Conservation (phyloP, 1,140 invertebrate genomes). For the Acyrthosiphon pisum region DNA sequence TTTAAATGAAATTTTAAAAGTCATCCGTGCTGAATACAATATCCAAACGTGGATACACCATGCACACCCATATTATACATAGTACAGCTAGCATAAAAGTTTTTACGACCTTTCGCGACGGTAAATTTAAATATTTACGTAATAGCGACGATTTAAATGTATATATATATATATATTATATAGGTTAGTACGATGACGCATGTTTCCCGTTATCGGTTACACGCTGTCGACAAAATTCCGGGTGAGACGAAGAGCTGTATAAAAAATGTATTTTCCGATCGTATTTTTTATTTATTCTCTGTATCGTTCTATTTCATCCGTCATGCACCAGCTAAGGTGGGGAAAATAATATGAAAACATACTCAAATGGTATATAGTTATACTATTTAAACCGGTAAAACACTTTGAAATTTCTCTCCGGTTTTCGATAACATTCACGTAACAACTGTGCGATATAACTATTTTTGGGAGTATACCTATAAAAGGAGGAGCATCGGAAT, state of each 20-base stretch:
- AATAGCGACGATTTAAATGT: neutral
- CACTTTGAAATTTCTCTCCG: neutral
- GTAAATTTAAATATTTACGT: constrained; percentile 29
- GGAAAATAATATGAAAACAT: neutral
- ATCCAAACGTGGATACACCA: neutral
- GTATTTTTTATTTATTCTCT: neutral
- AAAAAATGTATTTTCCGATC: neutral
- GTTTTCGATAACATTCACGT: neutral
- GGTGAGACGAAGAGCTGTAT: neutral
- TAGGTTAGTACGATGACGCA: neutral
- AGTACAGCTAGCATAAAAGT: neutral
- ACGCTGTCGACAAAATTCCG: neutral
- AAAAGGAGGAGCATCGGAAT: neutral
- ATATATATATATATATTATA: neutral
- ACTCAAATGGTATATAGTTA: neutral
- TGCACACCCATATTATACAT: neutral
- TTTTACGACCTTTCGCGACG: constrained; percentile 26
- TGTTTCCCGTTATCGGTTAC: neutral
- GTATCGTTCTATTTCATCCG: neutral
- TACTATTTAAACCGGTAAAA: neutral
- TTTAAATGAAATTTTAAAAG: constrained; percentile 29
- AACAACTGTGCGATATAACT: neutral
- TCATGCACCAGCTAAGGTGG: too few relatives aligned
- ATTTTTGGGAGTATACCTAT: neutral
- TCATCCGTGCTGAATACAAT: constrained; percentile 22